Base-by-base conservation (phyloP, 2,888 invertebrate genomes). In the Phyllotreta striolata region DNA sequence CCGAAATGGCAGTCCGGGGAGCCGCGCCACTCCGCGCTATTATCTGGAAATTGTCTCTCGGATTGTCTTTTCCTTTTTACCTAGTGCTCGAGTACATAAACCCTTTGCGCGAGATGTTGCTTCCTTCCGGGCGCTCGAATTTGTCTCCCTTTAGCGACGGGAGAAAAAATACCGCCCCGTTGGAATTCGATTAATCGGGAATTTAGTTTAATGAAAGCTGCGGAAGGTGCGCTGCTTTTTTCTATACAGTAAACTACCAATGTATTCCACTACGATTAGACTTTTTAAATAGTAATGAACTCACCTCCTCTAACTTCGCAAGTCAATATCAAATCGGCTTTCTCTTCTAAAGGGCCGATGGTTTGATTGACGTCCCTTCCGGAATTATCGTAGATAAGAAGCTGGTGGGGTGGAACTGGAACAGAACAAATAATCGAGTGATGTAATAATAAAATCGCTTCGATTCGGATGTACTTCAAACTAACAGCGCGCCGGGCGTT, bases 241-340 rank as follows among this genome's bases (percentile, higher is more conserved):
- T n/a, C n/a, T n/a, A n/a, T n/a, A n/a, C n/a, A n/a, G n/a, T n/a
- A n/a, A n/a, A n/a, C n/a, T n/a, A n/a, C n/a, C n/a, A n/a, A n/a
- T n/a, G n/a, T n/a, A n/a, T n/a, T n/a, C n/a, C n/a, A n/a, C n/a
- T n/a, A n/a, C n/a, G n/a, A n/a, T n/a, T n/a, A n/a, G n/a, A n/a
- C n/a, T n/a, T n/a, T 14, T 9, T 9, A 10, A 6, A 46, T 46
- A 13, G 13, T 46, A 14, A 56, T 37, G 55, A 7, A 69, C 89
- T 90, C 85, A 95, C 95, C 95, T 74, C 94, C 94, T 75, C 92
- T 86, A 64, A 94, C 95, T 86, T 93, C 92, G 79, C 95, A 95
- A 67, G 91, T 91, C 66, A 95, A 84, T 39, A 91, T 87, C 72
- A 95, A 85, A 73, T 91, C 91, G 67, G 91, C 87, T 38, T 91